Conservation (phyloP, 2,113 vertebrate species). For the Tetrax tetrax region DNA sequence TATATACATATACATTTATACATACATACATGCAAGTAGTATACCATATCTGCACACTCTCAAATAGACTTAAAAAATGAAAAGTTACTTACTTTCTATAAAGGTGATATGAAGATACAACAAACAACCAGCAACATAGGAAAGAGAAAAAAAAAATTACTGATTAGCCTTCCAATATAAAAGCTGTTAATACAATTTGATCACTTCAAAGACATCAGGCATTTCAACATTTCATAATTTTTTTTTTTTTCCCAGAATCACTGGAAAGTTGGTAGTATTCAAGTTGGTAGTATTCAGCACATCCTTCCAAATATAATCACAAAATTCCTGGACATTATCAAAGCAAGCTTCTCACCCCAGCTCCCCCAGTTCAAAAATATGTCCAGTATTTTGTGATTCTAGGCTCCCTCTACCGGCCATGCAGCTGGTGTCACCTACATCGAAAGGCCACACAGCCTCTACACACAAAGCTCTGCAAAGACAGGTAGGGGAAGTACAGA, state of each 20-base stretch:
- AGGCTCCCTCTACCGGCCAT: slow-evolving; percentile 61
- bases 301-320: neutral
- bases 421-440: neutral
- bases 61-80: neutral
- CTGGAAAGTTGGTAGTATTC: neutral
- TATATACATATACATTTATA: neutral
- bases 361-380: neutral
- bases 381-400: slow-evolving; percentile 34
- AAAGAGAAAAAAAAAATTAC: slow-evolving; percentile 27
- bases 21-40: neutral
- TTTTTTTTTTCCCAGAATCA: neutral
- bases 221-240: neutral
- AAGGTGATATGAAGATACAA: slow-evolving; percentile 37
- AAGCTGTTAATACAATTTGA: neutral
- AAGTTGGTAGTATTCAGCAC: neutral
- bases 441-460: neutral
- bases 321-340: neutral
- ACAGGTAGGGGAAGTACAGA: neutral
- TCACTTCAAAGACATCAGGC: neutral
- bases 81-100: slow-evolving; percentile 79
- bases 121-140: slow-evolving; percentile 54
- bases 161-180: slow-evolving; percentile 46
- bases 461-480: neutral
- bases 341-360: neutral
- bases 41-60: neutral